Evolutionary conservation across 2,888 invertebrate genomes (phyloP).

Genomic region (Synanthedon formicaeformis): DNA sequence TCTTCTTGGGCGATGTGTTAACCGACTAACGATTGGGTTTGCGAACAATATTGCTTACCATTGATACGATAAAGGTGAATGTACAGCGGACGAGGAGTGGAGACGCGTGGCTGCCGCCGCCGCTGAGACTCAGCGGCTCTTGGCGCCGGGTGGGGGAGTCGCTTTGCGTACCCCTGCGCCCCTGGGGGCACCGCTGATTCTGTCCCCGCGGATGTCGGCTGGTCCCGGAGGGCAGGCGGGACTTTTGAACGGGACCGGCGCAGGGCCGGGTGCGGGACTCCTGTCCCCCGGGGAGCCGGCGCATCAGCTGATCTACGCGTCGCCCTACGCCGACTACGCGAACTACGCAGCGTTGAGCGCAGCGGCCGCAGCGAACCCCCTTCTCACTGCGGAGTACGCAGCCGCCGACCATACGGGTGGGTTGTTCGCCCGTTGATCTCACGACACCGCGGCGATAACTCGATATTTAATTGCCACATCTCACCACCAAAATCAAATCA

Average conservation of each 20-base stretch:
- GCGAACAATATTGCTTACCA: slow-evolving; percentile 21
- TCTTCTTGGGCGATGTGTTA: slow-evolving; percentile 10
- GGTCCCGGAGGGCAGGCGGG: slow-evolving; percentile 81
- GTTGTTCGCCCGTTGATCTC: slow-evolving; percentile 72
- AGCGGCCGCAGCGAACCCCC: slow-evolving; percentile 80
- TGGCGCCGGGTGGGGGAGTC: slow-evolving; percentile 58
- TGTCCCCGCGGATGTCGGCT: slow-evolving; percentile 90
- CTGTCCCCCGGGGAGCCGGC: slow-evolving; percentile 74
- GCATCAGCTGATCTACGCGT: slow-evolving; percentile 88
- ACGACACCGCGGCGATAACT: slow-evolving; percentile 6
- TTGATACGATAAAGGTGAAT: slow-evolving; percentile 50
- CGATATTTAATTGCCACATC: background rate
- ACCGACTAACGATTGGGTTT: slow-evolving; percentile 8
- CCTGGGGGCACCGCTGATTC: slow-evolving; percentile 90
- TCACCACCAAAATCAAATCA: background rate
- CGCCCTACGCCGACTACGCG: slow-evolving; percentile 87
- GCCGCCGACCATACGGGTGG: slow-evolving; percentile 94
- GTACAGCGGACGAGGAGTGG: slow-evolving; percentile 87
- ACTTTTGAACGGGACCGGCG: slow-evolving; percentile 67
- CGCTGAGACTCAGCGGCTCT: slow-evolving; percentile 82
- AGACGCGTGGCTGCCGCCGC: slow-evolving; percentile 85
- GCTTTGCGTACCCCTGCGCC: slow-evolving; percentile 79
- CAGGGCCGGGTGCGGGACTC: slow-evolving; percentile 50
- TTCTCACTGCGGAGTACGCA: slow-evolving; percentile 85
- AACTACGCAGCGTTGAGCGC: slow-evolving; percentile 88